Evolutionary conservation across 2,113 vertebrate species (phyloP).

Genomic region (Mus pahari): DNA sequence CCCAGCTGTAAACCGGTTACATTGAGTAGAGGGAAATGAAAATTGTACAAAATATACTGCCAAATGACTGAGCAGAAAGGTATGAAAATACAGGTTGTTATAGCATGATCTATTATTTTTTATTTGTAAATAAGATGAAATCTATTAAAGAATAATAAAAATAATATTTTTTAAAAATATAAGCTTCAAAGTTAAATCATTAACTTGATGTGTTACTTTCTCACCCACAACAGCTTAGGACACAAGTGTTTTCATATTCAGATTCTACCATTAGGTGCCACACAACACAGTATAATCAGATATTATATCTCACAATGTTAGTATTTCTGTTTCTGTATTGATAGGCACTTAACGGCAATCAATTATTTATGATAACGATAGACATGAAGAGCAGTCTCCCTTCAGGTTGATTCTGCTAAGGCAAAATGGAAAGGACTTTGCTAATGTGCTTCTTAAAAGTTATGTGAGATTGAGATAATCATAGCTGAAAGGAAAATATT

Average conservation of each 20-base stretch:
- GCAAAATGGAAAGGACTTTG: neutral
- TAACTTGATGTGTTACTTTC: neutral
- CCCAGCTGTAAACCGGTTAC: neutral
- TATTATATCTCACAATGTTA: neutral
- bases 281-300: neutral
- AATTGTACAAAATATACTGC: neutral
- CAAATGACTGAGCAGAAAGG: neutral
- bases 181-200: neutral
- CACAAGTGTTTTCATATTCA: neutral
- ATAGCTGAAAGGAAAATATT: neutral
- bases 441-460: neutral
- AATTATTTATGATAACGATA: neutral
- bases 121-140: neutral
- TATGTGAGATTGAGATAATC: neutral
- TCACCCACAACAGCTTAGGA: neutral
- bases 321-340: neutral
- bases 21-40: neutral
- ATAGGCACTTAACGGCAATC: neutral
- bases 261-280: neutral
- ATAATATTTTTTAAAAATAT: neutral
- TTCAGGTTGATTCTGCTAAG: neutral
- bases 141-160: neutral
- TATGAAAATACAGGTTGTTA: neutral
- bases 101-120: rapidly evolving
- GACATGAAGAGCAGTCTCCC: neutral